These are phyloP conservation scores for Caenorhabditis sinica DNA, from an alignment of 2,888 invertebrate genomes.

Conservation along the genomic window DNA sequence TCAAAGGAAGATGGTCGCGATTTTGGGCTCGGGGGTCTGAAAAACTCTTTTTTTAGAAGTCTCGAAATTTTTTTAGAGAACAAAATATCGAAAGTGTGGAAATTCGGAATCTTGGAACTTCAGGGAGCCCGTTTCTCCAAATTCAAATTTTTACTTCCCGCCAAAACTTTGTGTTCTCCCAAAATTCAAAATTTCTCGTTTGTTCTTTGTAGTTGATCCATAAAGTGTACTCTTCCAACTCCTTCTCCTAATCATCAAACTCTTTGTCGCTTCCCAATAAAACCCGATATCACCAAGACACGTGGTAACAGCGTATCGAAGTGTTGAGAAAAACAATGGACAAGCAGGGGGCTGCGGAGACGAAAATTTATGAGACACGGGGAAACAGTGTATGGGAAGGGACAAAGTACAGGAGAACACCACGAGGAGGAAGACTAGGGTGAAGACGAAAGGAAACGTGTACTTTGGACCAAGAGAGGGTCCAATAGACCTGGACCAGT, in stretches of 20 bases:
- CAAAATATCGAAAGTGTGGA: not conserved
- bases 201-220: slow-evolving; percentile 28
- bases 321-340: slow-evolving; percentile 5
- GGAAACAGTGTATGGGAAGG: not conserved
- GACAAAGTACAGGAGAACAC: slow-evolving; percentile 37
- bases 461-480: slow-evolving; percentile 26
- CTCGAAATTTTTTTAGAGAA: too few relatives aligned
- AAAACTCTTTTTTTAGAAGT: too few relatives aligned
- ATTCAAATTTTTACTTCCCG: not conserved
- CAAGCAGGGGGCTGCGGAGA: not conserved
- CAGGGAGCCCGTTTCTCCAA: too few relatives aligned
- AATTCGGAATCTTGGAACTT: too few relatives aligned
- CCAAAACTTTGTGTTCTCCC: not conserved
- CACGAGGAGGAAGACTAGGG: not conserved
- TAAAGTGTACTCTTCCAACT: not conserved
- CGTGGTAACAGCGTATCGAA: slow-evolving; percentile 18
- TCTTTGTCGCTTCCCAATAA: slow-evolving; percentile 7
- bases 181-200: not conserved
- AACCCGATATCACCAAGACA: slow-evolving; percentile 3
- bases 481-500: not conserved
- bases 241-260: not conserved
- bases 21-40: not conserved
- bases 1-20: too few relatives aligned
- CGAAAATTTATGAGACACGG: not conserved
- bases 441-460: not conserved